phyloP scores from a whole-genome alignment of 2,113 vertebrate genomes.

The Danio rerio region DNA sequence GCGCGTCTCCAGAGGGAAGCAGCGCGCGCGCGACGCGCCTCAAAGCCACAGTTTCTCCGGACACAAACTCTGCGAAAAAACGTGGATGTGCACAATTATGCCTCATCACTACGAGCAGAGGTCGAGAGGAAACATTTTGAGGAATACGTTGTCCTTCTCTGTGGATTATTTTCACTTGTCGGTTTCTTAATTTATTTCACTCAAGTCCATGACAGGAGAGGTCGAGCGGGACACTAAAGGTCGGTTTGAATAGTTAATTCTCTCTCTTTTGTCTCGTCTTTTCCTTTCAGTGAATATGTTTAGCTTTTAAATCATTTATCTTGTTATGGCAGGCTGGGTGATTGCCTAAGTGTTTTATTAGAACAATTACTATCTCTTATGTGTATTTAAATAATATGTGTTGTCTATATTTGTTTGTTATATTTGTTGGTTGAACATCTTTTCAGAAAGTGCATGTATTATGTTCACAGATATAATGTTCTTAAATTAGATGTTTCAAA shows the following conservation, averaged over 20 bases:
- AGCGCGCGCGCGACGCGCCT: constrained; percentile 8
- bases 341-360: too few relatives aligned
- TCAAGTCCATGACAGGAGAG: constrained; percentile 68
- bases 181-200: constrained; percentile 29
- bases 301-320: neutral
- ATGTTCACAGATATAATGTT: too few relatives aligned
- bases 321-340: neutral
- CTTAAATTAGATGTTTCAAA: too few relatives aligned
- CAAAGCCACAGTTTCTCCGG: constrained; percentile 32
- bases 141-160: constrained; percentile 18
- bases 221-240: constrained; percentile 58
- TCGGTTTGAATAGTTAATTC: constrained; percentile 17
- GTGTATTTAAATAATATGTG: too few relatives aligned
- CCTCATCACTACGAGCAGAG: constrained; percentile 50
- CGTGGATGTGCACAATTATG: constrained; percentile 57
- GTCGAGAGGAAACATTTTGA: constrained; percentile 36
- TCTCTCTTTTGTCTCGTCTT: neutral
- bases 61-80: constrained; percentile 33
- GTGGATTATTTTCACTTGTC: constrained; percentile 54
- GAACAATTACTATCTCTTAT: too few relatives aligned
- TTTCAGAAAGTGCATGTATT: too few relatives aligned
- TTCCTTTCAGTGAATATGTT: neutral
- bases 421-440: too few relatives aligned
- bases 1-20: neutral
- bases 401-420: too few relatives aligned